Evolutionary conservation across 2,888 invertebrate genomes (phyloP).

Genomic region (Pogonocherus hispidulus): DNA sequence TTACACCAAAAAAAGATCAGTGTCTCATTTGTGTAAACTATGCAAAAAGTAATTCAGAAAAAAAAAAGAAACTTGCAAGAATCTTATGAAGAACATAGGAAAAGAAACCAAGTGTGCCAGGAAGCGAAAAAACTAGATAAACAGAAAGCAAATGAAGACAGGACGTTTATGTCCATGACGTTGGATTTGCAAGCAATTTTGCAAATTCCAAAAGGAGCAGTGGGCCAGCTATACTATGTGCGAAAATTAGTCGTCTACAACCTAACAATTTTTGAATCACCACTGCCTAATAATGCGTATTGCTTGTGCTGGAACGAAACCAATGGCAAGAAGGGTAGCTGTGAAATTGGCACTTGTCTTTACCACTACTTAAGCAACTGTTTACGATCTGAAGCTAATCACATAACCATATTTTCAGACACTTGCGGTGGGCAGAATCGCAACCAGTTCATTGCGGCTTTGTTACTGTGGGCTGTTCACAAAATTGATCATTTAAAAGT

Average conservation of each 20-base stretch:
- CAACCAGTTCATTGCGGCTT: slow-evolving; percentile 41
- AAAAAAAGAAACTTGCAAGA: neutral
- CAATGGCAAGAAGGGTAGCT: slow-evolving; percentile 19
- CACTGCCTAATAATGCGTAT: slow-evolving; percentile 13
- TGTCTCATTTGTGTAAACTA: neutral
- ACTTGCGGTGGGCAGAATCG: slow-evolving; percentile 43
- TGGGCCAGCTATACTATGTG: neutral
- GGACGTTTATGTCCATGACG: neutral
- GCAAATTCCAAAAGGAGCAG: slow-evolving; percentile 11
- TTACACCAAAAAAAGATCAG: slow-evolving; percentile 16
- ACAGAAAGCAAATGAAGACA: slow-evolving; percentile 12
- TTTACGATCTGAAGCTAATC: slow-evolving; percentile 2
- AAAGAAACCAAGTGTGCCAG: neutral
- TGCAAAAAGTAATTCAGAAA: neutral
- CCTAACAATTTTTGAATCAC: slow-evolving; percentile 7
- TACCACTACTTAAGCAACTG: slow-evolving; percentile 11
- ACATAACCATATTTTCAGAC: slow-evolving; percentile 29
- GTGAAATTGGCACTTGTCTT: slow-evolving; percentile 10
- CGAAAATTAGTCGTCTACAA: slow-evolving; percentile 1
- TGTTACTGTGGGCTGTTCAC: slow-evolving; percentile 41
- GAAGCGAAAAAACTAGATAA: slow-evolving; percentile 11
- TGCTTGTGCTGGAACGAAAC: slow-evolving; percentile 14
- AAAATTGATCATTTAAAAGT: slow-evolving; percentile 37
- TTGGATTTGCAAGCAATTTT: slow-evolving; percentile 9
- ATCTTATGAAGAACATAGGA: neutral